Percentiles rank a stretch among this genome's conserved stretches.
phyloP scores from a whole-genome alignment of 2,113 vertebrate species.

The Scolopax mira region DNA sequence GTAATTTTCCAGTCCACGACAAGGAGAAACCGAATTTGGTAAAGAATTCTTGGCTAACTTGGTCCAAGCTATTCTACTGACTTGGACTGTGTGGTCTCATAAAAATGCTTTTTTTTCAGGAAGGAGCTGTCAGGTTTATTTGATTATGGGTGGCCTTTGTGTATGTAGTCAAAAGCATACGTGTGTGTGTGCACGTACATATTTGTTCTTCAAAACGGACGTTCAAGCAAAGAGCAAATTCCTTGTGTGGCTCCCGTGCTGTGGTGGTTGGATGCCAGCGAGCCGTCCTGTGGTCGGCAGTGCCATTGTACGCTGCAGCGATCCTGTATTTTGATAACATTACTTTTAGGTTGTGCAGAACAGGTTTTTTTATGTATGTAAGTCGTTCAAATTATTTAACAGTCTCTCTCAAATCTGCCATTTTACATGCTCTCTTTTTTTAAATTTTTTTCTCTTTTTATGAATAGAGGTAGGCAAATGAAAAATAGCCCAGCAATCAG shows the following conservation, averaged over 20 bases:
- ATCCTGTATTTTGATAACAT: slow-evolving; percentile 40
- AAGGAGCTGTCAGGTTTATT: not conserved
- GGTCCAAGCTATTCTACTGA: not conserved
- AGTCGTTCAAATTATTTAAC: slow-evolving; percentile 50
- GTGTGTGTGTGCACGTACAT: fast-evolving
- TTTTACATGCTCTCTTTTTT: not conserved
- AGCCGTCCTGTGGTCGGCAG: not conserved
- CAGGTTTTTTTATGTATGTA: slow-evolving; percentile 43
- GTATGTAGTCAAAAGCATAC: not conserved
- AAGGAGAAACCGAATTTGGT: not conserved
- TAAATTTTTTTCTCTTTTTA: slow-evolving; percentile 7
- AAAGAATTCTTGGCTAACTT: not conserved
- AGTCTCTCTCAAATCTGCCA: slow-evolving; percentile 42
- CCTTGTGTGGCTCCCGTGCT: not conserved
- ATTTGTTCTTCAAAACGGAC: not conserved
- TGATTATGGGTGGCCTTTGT: not conserved
- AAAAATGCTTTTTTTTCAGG: not conserved
- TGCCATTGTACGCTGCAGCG: not conserved
- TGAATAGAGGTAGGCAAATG: slow-evolving; percentile 50
- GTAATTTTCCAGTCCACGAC: not conserved
- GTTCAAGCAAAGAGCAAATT: not conserved
- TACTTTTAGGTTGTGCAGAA: slow-evolving; percentile 24
- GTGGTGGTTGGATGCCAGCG: not conserved
- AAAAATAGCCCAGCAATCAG: slow-evolving; percentile 61
- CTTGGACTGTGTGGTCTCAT: not conserved